Conservation (phyloP, 2,888 invertebrate genomes). For the Spodoptera littoralis region DNA sequence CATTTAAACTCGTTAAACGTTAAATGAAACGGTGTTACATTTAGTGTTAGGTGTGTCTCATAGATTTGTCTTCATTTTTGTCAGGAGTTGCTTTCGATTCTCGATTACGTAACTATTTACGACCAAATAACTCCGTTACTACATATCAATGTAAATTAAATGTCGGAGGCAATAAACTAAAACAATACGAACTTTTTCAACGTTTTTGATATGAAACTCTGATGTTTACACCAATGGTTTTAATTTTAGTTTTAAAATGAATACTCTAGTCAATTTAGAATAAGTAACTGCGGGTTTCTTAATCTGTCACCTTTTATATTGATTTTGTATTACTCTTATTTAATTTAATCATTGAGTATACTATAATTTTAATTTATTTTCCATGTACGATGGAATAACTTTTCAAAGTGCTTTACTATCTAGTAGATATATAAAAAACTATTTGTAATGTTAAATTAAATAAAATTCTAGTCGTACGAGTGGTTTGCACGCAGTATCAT, state of each 20-base stretch:
- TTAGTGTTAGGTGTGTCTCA: constrained; percentile 62
- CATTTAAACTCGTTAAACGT: constrained; percentile 49
- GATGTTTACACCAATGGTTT: constrained; percentile 22
- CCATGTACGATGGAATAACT: constrained; percentile 79
- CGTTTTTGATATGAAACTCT: constrained; percentile 32
- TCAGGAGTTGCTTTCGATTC: constrained; percentile 50
- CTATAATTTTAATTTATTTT: constrained; percentile 63
- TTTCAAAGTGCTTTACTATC: constrained; percentile 89
- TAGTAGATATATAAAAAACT: constrained; percentile 84
- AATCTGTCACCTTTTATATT: constrained; percentile 48
- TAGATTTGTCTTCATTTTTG: constrained; percentile 48
- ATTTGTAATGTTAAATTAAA: constrained; percentile 85
- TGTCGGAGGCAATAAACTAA: constrained; percentile 79
- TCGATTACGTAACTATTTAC: constrained; percentile 54
- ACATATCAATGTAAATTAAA: constrained; percentile 83
- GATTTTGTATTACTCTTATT: constrained; percentile 13
- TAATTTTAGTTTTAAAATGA: constrained; percentile 52
- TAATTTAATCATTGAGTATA: constrained; percentile 24
- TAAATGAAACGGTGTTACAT: constrained; percentile 51
- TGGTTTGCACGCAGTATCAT: constrained; percentile 78
- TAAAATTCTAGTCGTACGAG: constrained; percentile 82
- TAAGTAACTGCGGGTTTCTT: constrained; percentile 68
- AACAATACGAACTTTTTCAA: constrained; percentile 59
- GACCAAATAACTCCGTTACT: constrained; percentile 74
- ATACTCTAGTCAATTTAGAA: constrained; percentile 85